Evolutionary conservation across 2,888 invertebrate species (phyloP).

Genomic region (Folsomia candida): DNA sequence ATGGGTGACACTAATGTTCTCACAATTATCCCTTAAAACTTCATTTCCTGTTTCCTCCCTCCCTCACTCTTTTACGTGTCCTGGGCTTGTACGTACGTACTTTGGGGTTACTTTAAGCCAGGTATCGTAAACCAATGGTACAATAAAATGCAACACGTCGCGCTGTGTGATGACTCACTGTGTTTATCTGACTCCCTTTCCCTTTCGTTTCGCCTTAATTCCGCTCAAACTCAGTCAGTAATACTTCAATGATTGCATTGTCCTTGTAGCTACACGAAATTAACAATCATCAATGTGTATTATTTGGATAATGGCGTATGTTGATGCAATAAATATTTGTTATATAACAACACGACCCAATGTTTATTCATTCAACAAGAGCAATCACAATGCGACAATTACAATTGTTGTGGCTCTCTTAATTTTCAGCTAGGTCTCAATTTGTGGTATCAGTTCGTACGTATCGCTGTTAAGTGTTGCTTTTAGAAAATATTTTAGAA

Average conservation of each 20-base stretch:
- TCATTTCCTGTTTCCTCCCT: slow-evolving; percentile 5
- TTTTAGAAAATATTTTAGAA: no score
- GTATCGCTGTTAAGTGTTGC: no score
- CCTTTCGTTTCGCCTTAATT: background rate
- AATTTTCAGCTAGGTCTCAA: no score
- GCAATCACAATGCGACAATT: no score
- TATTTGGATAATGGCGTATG: background rate
- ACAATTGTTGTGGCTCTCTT: no score
- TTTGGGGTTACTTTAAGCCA: no score
- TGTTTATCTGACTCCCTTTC: background rate
- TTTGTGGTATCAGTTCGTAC: no score
- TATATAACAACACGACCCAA: no score
- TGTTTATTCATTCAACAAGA: no score
- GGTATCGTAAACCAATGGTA: background rate
- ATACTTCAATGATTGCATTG: background rate
- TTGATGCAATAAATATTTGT: no score
- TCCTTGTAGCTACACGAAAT: background rate
- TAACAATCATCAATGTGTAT: background rate
- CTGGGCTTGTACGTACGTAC: background rate
- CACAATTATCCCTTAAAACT: background rate
- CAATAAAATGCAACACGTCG: background rate
- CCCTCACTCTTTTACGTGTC: background rate
- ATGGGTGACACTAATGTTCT: background rate
- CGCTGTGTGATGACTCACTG: background rate
- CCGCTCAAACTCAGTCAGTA: background rate